These are phyloP conservation scores for Gymnoscelis rufifasciata DNA, from an alignment of 2,888 invertebrate species.

Conservation along the genomic window DNA sequence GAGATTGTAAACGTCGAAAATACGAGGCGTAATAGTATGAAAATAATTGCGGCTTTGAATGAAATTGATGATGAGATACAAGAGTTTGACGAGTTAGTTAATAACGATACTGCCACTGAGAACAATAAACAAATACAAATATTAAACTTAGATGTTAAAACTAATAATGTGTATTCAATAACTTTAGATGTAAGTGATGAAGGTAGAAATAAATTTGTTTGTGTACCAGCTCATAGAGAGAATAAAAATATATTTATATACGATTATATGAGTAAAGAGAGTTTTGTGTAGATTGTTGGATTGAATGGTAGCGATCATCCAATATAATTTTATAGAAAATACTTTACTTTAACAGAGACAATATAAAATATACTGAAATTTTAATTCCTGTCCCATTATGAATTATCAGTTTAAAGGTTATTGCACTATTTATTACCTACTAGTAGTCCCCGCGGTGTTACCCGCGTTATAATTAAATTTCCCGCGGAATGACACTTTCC, in stretches of 20 bases:
- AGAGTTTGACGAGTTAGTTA: constrained; percentile 35
- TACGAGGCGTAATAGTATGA: constrained; percentile 72
- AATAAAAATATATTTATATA: constrained; percentile 74
- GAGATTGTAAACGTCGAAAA: constrained; percentile 71
- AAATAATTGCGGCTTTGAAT: constrained; percentile 62
- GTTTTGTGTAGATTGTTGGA: constrained; percentile 55
- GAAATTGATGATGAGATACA: constrained; percentile 45
- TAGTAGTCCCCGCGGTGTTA: no score
- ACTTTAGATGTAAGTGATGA: constrained; percentile 71
- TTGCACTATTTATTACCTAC: no score
- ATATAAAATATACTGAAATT: no score
- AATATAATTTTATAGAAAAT: no score
- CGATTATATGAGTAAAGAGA: constrained; percentile 72
- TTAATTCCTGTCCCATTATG: no score
- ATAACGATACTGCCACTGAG: constrained; percentile 47
- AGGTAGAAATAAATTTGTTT: constrained; percentile 63
- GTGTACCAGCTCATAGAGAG: constrained; percentile 62
- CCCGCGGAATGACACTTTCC: no score
- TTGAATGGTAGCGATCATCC: constrained; percentile 9
- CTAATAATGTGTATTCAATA: constrained; percentile 72
- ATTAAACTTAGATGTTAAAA: constrained; percentile 73
- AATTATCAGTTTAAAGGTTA: no score
- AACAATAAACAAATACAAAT: constrained; percentile 77
- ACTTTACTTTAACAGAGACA: no score
- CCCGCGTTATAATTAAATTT: no score